Conservation (phyloP, 2,888 invertebrate species). For the Selenia dentaria region DNA sequence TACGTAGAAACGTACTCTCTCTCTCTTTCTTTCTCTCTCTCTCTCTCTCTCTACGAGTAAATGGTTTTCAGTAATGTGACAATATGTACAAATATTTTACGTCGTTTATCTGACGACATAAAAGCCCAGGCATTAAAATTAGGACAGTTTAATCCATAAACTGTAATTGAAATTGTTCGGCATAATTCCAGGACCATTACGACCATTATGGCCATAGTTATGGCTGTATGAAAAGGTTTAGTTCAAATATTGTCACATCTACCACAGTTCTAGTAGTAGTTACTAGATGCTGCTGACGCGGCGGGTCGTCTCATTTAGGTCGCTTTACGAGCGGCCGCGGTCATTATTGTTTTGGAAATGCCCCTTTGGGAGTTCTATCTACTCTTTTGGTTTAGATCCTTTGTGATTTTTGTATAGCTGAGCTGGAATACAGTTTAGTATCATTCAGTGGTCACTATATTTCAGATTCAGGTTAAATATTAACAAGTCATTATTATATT, state of each 20-base stretch:
- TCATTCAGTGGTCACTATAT: too few species aligned
- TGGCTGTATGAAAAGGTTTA: conserved; percentile 6
- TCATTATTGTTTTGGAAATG: conserved; percentile 13
- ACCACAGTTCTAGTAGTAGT: background rate
- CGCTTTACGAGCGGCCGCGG: conserved; percentile 6
- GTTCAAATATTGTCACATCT: conserved; percentile 2
- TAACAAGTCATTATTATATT: too few species aligned
- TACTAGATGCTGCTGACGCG: background rate
- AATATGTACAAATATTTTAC: too few species aligned
- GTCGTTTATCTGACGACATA: too few species aligned
- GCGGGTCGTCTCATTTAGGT: conserved; percentile 2
- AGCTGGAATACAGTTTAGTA: too few species aligned
- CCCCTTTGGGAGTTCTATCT: conserved; percentile 1
- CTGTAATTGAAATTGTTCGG: background rate
- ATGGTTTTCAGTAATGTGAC: too few species aligned
- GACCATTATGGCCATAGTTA: background rate
- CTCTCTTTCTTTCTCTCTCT: too few species aligned
- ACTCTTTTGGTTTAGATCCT: background rate
- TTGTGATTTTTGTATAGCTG: background rate
- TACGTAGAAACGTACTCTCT: too few species aligned
- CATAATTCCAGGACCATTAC: conserved; percentile 1
- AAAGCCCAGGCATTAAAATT: too few species aligned
- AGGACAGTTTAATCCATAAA: too few species aligned
- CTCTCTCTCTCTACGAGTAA: too few species aligned
- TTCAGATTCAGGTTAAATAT: too few species aligned